Conservation (phyloP, 1,140 invertebrate genomes). For the Euwallacea fornicatus region DNA sequence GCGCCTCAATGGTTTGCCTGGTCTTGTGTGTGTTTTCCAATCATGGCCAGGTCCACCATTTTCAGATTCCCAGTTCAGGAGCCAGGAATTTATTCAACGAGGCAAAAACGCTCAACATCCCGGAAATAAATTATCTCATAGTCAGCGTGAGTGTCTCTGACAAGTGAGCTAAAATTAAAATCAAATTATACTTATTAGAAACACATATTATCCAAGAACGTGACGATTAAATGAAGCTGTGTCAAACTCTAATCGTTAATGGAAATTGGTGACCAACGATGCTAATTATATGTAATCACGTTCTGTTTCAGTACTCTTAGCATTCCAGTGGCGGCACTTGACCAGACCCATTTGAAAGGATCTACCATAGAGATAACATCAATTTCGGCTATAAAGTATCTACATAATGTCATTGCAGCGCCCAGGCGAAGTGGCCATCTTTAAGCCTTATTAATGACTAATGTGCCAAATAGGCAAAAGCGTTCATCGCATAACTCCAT, state of each 20-base stretch:
- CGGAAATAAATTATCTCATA: too few relatives aligned
- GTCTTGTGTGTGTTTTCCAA: constrained; percentile 20
- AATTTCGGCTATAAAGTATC: too few relatives aligned
- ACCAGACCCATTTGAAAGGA: not conserved
- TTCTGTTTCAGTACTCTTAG: not conserved
- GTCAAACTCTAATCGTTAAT: constrained; percentile 7
- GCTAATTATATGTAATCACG: constrained; percentile 1
- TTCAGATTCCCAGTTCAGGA: too few relatives aligned
- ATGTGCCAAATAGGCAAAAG: too few relatives aligned
- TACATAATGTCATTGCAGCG: too few relatives aligned
- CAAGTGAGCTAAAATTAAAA: not conserved
- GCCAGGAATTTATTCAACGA: too few relatives aligned
- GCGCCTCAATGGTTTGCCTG: constrained; percentile 10
- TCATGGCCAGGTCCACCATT: not conserved
- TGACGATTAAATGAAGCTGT: constrained; percentile 11
- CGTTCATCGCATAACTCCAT: too few relatives aligned
- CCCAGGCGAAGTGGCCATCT: too few relatives aligned
- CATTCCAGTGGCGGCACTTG: constrained; percentile 2
- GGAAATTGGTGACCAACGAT: constrained; percentile 2
- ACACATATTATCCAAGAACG: constrained; percentile 7
- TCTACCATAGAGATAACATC: too few relatives aligned
- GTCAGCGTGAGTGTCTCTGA: too few relatives aligned
- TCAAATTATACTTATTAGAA: constrained; percentile 2
- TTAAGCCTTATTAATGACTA: too few relatives aligned
- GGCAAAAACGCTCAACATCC: too few relatives aligned